A percentile compares a stretch with the other conserved stretches of the same genome.
phyloP scores from a whole-genome alignment of 2,113 vertebrate species.

The Arizona elegans region DNA sequence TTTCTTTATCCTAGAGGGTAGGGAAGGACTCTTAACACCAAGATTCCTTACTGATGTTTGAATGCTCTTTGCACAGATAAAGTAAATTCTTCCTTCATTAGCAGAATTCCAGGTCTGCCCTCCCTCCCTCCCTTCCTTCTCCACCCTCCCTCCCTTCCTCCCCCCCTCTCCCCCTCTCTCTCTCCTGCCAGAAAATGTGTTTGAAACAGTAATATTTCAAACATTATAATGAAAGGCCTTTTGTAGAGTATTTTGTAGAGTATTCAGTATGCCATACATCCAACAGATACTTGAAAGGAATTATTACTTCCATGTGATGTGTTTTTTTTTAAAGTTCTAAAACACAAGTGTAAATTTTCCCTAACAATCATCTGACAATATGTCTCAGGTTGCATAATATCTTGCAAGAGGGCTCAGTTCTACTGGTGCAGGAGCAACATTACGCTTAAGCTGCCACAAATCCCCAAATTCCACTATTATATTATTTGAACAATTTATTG shows the following conservation, averaged over 20 bases:
- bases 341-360: neutral
- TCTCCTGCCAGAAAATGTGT: neutral
- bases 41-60: neutral
- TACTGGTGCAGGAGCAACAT: neutral
- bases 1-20: neutral
- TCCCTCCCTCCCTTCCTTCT: too few species aligned
- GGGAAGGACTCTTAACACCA: neutral
- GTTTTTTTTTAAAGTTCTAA: neutral
- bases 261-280: neutral
- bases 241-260: neutral
- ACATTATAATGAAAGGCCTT: constrained; percentile 8
- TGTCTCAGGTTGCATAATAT: neutral
- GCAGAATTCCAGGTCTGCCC: neutral
- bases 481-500: neutral
- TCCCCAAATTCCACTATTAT: neutral
- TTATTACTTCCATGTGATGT: neutral
- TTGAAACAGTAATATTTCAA: constrained; percentile 29
- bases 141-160: neutral
- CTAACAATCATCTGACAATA: accelerated
- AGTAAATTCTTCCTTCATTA: neutral
- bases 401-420: neutral
- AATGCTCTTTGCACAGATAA: neutral
- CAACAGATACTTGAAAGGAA: neutral
- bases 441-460: neutral
- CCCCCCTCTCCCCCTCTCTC: neutral